Evolutionary conservation across 2,888 invertebrate species (phyloP).

Genomic region (Scaeva pyrastri): DNA sequence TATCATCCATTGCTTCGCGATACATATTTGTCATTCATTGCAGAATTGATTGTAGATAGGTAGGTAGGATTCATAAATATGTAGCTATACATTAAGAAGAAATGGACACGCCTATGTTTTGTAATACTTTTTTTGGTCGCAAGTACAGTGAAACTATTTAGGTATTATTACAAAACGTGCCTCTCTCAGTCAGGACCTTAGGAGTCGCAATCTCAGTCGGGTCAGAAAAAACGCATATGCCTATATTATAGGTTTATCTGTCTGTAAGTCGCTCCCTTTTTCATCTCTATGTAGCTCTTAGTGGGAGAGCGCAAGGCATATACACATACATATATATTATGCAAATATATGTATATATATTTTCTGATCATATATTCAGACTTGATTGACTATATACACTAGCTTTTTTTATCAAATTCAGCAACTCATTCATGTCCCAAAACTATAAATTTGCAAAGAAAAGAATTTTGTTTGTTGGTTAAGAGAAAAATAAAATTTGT

Average conservation of each 20-base stretch:
- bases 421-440: constrained; percentile 71
- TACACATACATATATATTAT: constrained; percentile 31
- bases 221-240: constrained; percentile 66
- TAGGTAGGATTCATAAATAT: constrained; percentile 47
- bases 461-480: constrained; percentile 74
- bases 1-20: constrained; percentile 45
- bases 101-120: constrained; percentile 46
- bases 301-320: constrained; percentile 55
- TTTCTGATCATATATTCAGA: constrained; percentile 52
- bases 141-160: constrained; percentile 65
- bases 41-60: constrained; percentile 44
- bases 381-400: constrained; percentile 64
- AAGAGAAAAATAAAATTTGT: constrained; percentile 63
- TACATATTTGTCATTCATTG: constrained; percentile 41
- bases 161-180: constrained; percentile 39
- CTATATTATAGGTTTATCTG: constrained; percentile 53
- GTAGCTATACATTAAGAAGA: constrained; percentile 47
- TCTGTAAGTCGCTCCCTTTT: constrained; percentile 58
- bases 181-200: constrained; percentile 46
- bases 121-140: constrained; percentile 34
- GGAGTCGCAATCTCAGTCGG: constrained; percentile 48
- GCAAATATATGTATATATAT: constrained; percentile 37
- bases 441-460: constrained; percentile 76
- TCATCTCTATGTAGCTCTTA: constrained; percentile 47
- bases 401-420: constrained; percentile 61